Evolutionary conservation across 1,140 invertebrate species (phyloP), one percentile per base, ranked within the genome.

Genomic region (Centruroides sculpturatus): DNA sequence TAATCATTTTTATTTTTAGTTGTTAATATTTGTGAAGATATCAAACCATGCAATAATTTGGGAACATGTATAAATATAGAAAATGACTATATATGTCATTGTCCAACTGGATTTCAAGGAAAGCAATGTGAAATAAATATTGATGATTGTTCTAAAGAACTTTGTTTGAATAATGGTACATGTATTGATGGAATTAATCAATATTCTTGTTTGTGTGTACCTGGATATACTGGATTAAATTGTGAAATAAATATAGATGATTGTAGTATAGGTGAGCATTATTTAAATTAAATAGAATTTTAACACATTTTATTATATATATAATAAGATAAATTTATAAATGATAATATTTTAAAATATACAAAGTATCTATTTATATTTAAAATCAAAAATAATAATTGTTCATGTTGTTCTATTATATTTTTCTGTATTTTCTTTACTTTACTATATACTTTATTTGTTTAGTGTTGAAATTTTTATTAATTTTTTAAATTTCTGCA

Each of bases 141-240:
- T 71, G 84, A 94, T 72, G 91, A 95, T 66, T 94, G 91, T 69
- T 92, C 90, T 0, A 3, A 35, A 56, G 34, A 81, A 47, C 69
- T 46, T 77, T 81, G 80, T 70, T 64, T 72, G 35, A 72, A 81
- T 66, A 72, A 71, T 47, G 74, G 77, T 49, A 74, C 76, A 8
- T 78, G 77, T 69, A 68, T 73, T 35, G 71, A 74, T 59, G 65
- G 79, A 36, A 56, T 78, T 3, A 46, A 60, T 54, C 23, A 48
- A 3, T 68, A 60, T 54, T 53, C 47, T 10, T 81, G 79, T 66
- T 67, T 72, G 11, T 80, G 79, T 66, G 56, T 65, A n/a, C 67
- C 72, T 35, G 79, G 79, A 8, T 80, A 69, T 64, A 70, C 70
- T 5, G 79, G 79, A 11, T 70, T 71, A 12, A 66, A 64, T 13